Conservation (phyloP, 2,888 invertebrate genomes). For the Mesorhabditis spiculigera region DNA sequence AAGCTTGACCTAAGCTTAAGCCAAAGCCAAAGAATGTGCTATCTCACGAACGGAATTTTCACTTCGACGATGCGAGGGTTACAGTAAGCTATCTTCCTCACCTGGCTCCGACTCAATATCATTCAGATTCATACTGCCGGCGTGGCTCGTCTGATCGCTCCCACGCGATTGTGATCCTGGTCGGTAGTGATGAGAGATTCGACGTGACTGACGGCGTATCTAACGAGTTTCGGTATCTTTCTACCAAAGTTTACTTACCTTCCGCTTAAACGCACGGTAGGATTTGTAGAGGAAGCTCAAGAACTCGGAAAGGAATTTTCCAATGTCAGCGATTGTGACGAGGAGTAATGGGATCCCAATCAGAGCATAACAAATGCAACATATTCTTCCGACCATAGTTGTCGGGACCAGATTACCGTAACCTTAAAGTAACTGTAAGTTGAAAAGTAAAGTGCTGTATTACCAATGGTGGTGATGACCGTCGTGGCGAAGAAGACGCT, state of each 20-base stretch:
- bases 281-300: conserved; percentile 51
- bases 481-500: conserved; percentile 58
- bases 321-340: conserved; percentile 57
- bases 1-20: too few species aligned
- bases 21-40: too few species aligned
- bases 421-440: conserved; percentile 26
- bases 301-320: conserved; percentile 57
- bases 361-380: conserved; percentile 57
- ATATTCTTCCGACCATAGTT: conserved; percentile 49
- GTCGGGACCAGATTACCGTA: conserved; percentile 55
- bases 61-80: too few species aligned
- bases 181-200: conserved; percentile 46
- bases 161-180: conserved; percentile 39
- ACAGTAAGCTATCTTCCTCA: background rate
- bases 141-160: conserved; percentile 23
- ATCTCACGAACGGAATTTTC: too few species aligned
- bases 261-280: conserved; percentile 50
- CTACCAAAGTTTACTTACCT: conserved; percentile 28
- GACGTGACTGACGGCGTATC: conserved; percentile 50
- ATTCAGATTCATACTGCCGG: conserved; percentile 49
- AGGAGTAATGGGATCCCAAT: conserved; percentile 58
- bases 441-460: background rate
- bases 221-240: conserved; percentile 16
- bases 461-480: conserved; percentile 58
- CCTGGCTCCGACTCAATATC: conserved; percentile 43